A percentile compares a stretch with the other conserved stretches of the same genome.
Conservation (phyloP, 2,888 invertebrate species). For the Euplagia quadripunctaria region DNA sequence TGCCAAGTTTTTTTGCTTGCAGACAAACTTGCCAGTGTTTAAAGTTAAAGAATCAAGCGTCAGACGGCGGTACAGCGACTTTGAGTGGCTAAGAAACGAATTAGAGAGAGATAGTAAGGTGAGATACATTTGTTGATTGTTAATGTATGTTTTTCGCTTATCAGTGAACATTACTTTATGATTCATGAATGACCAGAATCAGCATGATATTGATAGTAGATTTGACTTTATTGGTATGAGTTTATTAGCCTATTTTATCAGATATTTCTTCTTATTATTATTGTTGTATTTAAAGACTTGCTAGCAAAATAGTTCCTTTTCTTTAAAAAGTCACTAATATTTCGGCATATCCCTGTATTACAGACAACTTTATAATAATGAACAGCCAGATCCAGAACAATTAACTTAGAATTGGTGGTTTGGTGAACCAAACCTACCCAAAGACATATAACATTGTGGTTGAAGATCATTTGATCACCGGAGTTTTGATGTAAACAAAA, state of each 20-base stretch:
- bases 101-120: conserved; percentile 99
- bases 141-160: conserved; percentile 51
- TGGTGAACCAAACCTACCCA: not conserved
- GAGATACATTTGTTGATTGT: conserved; percentile 51
- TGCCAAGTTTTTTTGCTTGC: conserved; percentile 80
- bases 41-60: conserved; percentile 99
- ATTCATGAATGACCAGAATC: conserved; percentile 42
- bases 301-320: not conserved
- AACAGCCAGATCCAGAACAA: not conserved
- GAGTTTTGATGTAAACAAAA: not conserved
- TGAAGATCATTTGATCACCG: not conserved
- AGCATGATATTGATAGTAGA: conserved; percentile 35
- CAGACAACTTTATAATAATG: not conserved
- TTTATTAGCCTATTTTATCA: conserved; percentile 29
- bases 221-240: conserved; percentile 21
- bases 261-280: not conserved
- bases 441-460: not conserved
- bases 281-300: not conserved
- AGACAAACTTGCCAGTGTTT: conserved; percentile 99
- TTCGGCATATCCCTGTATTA: not conserved
- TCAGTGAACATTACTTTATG: conserved; percentile 50
- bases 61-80: conserved; percentile 98
- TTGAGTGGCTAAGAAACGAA: conserved; percentile 99
- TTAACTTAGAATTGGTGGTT: not conserved
- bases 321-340: not conserved